Percentiles rank a stretch among this genome's conserved stretches.
Evolutionary conservation across 2,888 invertebrate genomes (phyloP).

Genomic region (Dynastes grantii): DNA sequence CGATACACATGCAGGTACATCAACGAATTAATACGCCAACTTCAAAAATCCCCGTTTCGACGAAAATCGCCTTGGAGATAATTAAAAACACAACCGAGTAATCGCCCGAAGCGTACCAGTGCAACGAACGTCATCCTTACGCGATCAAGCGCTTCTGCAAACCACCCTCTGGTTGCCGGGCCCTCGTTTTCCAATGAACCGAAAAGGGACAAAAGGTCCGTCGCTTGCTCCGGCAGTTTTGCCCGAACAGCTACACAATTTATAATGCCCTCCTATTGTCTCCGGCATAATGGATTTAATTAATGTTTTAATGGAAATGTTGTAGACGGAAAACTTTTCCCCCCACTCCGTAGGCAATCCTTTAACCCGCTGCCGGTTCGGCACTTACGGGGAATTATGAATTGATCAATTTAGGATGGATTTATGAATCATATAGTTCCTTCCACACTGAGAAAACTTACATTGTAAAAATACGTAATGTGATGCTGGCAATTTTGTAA

Average conservation of each 20-base stretch:
- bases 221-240: constrained; percentile 10
- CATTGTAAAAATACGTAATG: too few relatives aligned
- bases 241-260: constrained; percentile 30
- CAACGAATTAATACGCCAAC: too few relatives aligned
- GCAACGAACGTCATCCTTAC: not conserved
- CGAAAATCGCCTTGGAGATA: not conserved
- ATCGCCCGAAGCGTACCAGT: not conserved
- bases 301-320: constrained; percentile 41
- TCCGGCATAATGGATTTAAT: constrained; percentile 37
- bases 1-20: too few relatives aligned
- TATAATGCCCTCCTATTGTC: constrained; percentile 39
- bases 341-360: not conserved
- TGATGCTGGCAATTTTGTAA: too few relatives aligned
- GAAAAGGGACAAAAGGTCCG: constrained; percentile 4
- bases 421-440: not conserved
- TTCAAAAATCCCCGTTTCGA: too few relatives aligned
- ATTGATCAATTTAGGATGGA: constrained; percentile 1
- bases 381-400: constrained; percentile 1
- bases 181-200: not conserved
- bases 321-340: constrained; percentile 32
- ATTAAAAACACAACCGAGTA: constrained; percentile 6
- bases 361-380: not conserved
- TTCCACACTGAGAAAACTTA: not conserved
- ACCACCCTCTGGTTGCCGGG: not conserved
- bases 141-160: not conserved